phyloP scores from a whole-genome alignment of 2,113 vertebrate species.

The Pelmatolapia mariae region DNA sequence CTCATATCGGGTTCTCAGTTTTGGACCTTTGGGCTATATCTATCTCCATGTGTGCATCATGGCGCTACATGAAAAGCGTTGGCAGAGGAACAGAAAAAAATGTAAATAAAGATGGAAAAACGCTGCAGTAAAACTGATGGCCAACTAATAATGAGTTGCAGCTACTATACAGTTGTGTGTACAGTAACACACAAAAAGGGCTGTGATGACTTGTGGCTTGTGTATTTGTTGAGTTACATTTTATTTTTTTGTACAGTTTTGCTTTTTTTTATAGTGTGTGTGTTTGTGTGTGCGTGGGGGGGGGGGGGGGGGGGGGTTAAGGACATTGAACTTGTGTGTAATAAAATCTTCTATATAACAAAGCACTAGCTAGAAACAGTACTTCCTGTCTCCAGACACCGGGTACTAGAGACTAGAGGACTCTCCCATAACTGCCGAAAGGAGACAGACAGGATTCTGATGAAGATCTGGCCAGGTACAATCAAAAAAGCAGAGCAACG shows the following conservation, averaged over 20 bases:
- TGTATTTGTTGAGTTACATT: not conserved
- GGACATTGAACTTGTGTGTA: not conserved
- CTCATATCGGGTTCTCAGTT: not conserved
- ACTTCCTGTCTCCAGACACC: not conserved
- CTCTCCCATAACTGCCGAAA: not conserved
- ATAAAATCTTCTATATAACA: not conserved
- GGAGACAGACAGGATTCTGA: not conserved
- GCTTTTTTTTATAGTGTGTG: too few relatives aligned
- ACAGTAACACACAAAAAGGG: not conserved
- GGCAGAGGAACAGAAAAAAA: not conserved
- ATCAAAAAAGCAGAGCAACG: not conserved
- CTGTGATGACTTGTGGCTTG: not conserved
- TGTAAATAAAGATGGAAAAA: not conserved
- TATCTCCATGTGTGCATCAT: not conserved
- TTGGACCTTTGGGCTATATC: not conserved
- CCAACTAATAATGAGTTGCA: not conserved
- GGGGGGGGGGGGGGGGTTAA: not conserved
- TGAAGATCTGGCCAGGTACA: not conserved
- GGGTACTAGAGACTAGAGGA: not conserved
- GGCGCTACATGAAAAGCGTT: not conserved
- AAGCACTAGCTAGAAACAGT: not conserved
- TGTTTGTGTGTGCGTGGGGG: too few relatives aligned
- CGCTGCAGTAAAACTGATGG: not conserved
- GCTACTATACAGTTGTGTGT: too few relatives aligned
- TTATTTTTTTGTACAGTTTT: not conserved